Evolutionary conservation across 2,888 invertebrate species (phyloP).

Genomic region (Drosophila emarginata): DNA sequence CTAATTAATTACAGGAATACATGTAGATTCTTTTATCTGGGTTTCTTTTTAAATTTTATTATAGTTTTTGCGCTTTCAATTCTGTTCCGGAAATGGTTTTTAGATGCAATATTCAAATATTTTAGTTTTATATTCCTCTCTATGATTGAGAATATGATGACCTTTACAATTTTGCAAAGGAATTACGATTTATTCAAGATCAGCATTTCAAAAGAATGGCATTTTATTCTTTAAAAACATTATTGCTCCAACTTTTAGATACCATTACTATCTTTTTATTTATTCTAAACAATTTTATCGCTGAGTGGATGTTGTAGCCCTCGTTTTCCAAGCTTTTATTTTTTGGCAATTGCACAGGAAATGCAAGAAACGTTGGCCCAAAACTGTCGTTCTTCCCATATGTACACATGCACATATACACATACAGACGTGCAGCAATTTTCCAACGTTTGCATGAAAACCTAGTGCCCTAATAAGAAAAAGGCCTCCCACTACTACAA

Average conservation of each 20-base stretch:
- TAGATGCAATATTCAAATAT: too few relatives aligned
- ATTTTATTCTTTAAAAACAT: too few relatives aligned
- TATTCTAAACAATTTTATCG: constrained; percentile 54
- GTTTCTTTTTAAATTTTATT: too few relatives aligned
- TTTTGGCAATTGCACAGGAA: constrained; percentile 51
- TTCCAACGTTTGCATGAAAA: constrained; percentile 71
- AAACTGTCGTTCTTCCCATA: constrained; percentile 49
- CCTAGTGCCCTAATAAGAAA: constrained; percentile 80
- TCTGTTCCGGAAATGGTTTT: too few relatives aligned
- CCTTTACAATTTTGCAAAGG: too few relatives aligned
- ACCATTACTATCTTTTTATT: background rate
- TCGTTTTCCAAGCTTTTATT: constrained; percentile 42
- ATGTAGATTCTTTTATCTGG: too few relatives aligned
- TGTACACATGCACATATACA: constrained; percentile 20
- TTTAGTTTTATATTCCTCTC: too few relatives aligned
- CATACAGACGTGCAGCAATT: constrained; percentile 59
- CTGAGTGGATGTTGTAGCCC: constrained; percentile 48
- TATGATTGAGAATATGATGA: too few relatives aligned
- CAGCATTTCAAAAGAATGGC: too few relatives aligned
- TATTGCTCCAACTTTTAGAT: too few relatives aligned
- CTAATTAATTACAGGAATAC: background rate
- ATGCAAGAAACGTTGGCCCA: constrained; percentile 56
- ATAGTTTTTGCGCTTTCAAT: too few relatives aligned
- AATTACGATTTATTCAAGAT: too few relatives aligned
- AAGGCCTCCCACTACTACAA: constrained; percentile 38